Evolutionary conservation across 2,888 invertebrate genomes (phyloP), one percentile per base, ranked within the genome.

Genomic region (Octodonta nipae): DNA sequence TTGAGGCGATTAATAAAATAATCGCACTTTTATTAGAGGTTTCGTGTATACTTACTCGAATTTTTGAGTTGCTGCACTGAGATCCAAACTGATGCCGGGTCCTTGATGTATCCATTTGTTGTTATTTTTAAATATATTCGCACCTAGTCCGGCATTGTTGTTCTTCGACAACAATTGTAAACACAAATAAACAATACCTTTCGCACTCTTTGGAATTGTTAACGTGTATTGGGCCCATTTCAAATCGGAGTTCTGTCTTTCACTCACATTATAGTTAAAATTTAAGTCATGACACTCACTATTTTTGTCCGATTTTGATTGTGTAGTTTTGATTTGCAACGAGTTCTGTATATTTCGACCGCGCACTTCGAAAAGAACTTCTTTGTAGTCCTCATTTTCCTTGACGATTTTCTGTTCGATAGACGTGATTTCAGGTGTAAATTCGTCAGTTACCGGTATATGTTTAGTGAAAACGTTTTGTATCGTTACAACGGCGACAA

Each of bases 61-160:
- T n/a, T n/a, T n/a, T n/a, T n/a, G n/a, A n/a, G n/a, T n/a, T n/a
- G n/a, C 32, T 8, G 33, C 31, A 26, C 35, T 34, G 15, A 41
- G 28, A 34, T 64, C 58, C 43, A 70, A 50, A 49, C 49, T 63
- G 49, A 68, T 43, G 26, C 62, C 51, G 17, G 48, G 48, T 20
- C 71, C 71, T 51, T 71, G 71, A 49, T 71, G 70, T 39, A 63
- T 53, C 70, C 71, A 71, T 34, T 42, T 38, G 24, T 38, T 38
- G 50, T 58, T 36, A 51, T 55, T 42, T 42, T 46, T 27, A 44
- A 51, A 36, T 43, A 56, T 40, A 59, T 59, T 38, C 58, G 51
- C 55, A 61, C 67, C 50, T 62, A 64, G 46, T 51, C 65, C 44
- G 61, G 53, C 44, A 62, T 53, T 55, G 53, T 64, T 6, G 45